Conservation (phyloP, 1,140 invertebrate genomes). For the Magallana gigas region DNA sequence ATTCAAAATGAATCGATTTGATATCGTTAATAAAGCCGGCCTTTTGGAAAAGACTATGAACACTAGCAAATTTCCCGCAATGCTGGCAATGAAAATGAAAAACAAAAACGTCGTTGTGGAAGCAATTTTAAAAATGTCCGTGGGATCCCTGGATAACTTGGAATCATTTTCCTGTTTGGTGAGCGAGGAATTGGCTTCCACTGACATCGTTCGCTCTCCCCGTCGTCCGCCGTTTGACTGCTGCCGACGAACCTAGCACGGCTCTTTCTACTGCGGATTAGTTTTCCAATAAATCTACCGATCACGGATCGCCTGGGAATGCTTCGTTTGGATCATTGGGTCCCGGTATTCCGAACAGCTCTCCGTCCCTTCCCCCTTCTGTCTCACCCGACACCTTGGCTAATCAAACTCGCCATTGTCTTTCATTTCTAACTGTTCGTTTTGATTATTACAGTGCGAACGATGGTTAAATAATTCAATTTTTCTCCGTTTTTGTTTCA, state of each 20-base stretch:
- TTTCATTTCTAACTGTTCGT: conserved; percentile 9
- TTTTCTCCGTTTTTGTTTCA: not conserved
- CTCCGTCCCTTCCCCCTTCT: not conserved
- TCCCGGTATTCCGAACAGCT: conserved; percentile 1
- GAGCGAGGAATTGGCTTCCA: not conserved
- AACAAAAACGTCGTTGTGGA: conserved; percentile 58
- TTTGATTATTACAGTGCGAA: not conserved
- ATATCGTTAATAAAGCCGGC: conserved; percentile 82
- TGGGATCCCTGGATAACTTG: not conserved
- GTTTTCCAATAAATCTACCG: conserved; percentile 35
- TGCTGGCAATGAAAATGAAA: conserved; percentile 75
- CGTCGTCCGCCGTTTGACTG: conserved; percentile 1
- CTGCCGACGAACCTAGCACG: not conserved
- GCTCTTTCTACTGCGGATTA: conserved; percentile 21
- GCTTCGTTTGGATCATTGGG: not conserved
- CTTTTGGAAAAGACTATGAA: conserved; percentile 82
- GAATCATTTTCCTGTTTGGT: conserved; percentile 26
- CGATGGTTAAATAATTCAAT: not conserved
- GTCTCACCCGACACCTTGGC: conserved; percentile 7
- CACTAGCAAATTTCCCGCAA: conserved; percentile 81
- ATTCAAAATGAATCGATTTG: conserved; percentile 87
- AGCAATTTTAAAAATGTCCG: conserved; percentile 46
- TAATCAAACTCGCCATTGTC: conserved; percentile 11
- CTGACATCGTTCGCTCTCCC: conserved; percentile 14
- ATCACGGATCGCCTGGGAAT: conserved; percentile 6